These are phyloP conservation scores for Xylocampa areola DNA, from an alignment of 2,888 invertebrate genomes.

Conservation along the genomic window DNA sequence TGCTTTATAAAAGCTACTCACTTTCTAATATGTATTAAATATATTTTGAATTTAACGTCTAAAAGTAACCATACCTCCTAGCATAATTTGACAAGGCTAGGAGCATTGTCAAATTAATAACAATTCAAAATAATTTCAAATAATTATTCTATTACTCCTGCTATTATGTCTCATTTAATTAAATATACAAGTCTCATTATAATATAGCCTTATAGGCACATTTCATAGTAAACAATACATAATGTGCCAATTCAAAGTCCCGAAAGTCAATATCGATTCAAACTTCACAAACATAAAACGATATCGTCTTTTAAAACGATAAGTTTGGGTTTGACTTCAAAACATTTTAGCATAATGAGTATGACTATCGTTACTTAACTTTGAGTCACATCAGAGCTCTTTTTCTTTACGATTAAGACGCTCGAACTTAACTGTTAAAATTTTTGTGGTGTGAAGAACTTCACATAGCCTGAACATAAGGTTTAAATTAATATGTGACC, in stretches of 20 bases:
- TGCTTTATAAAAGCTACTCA: no score
- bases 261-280: conserved; percentile 19
- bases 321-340: conserved; percentile 14
- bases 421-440: neutral
- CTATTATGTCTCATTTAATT: no score
- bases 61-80: no score
- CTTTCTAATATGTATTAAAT: no score
- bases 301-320: conserved; percentile 18
- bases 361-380: conserved; percentile 23
- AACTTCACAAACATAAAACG: conserved; percentile 24
- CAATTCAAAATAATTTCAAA: no score
- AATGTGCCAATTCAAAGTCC: conserved; percentile 15
- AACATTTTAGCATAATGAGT: conserved; percentile 23
- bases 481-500: neutral
- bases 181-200: no score
- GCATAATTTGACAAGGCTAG: no score
- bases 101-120: no score
- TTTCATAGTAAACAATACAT: no score
- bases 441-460: neutral
- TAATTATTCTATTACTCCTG: no score
- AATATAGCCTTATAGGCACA: no score
- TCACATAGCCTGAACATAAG: neutral
- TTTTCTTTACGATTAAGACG: conserved; percentile 11
- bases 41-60: no score
- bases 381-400: conserved; percentile 7